Evolutionary conservation across 2,113 vertebrate genomes (phyloP).

Genomic region (Pterocles orientalis): DNA sequence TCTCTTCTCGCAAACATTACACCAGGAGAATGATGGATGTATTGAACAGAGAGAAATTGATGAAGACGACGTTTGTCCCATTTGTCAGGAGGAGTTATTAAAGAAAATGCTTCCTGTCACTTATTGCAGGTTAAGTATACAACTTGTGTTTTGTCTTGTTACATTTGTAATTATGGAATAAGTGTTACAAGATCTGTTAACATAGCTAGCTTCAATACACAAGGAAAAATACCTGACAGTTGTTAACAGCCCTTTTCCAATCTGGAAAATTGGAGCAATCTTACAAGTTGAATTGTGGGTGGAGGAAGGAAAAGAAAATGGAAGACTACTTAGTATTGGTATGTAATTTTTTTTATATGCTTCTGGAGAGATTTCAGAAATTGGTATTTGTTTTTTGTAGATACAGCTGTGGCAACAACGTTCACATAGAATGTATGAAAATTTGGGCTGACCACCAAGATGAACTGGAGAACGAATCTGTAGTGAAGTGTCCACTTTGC

Average conservation of each 20-base stretch:
- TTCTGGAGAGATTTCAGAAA: neutral
- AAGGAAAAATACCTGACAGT: neutral
- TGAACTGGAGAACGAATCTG: neutral
- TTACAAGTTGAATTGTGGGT: neutral
- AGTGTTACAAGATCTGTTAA: neutral
- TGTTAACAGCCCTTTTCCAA: neutral
- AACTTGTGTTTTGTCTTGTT: neutral
- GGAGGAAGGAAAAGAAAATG: neutral
- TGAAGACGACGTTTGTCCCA: constrained; percentile 75
- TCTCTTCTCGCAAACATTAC: neutral
- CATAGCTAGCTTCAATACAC: neutral
- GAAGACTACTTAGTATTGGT: neutral
- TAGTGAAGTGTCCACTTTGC: constrained; percentile 77
- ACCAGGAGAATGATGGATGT: neutral
- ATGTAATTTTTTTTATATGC: neutral
- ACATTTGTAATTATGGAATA: neutral
- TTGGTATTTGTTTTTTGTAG: constrained; percentile 28
- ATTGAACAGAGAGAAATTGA: constrained; percentile 62
- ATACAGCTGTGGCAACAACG: constrained; percentile 76
- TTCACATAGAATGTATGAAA: constrained; percentile 80
- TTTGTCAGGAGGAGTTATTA: constrained; percentile 79
- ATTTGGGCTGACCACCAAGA: constrained; percentile 72
- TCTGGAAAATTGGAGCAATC: neutral
- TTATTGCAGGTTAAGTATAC: constrained; percentile 73
- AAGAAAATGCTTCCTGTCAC: constrained; percentile 73